Base-by-base conservation (phyloP, 2,113 vertebrate genomes). In the Elephas maximus region DNA sequence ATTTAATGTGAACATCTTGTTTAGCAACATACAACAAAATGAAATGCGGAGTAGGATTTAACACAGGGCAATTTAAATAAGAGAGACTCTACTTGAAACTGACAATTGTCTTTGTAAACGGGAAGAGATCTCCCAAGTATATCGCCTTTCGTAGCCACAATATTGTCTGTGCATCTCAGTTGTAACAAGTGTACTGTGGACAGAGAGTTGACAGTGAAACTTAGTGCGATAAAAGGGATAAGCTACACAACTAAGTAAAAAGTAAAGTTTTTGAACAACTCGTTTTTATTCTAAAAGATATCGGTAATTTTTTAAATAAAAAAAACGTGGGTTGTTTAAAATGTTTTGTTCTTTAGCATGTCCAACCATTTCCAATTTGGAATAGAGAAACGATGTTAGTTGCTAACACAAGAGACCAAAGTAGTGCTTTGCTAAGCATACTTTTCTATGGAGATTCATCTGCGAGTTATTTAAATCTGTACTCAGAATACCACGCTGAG, bases 21-120 rank as follows among this genome's bases (percentile, higher is more conserved):
- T 97, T 91, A 96, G 51, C 91, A 98, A 88, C 69, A 63, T 3
- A 4, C 0, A 63, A 97, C 93, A 97, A 98, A 98, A 98, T 63
- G 81, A 98, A 97, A 96, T 44, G 92, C 86, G 93, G 10, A 6
- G 14, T 96, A 98, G 79, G 88, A 98, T 97, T 98, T 95, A 96
- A 97, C 82, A 93, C 0, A 65, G 10, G 48, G 71, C 86, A 88
- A 45, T 83, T 93, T 79, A 98, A 88, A 98, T 92, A 85, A 96
- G 95, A 82, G 95, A 53, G 0, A 28, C 80, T 97, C 85, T 82
- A 53, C 91, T 89, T 97, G 80, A 6, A 86, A 82, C 82, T 93
- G 91, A 88, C 92, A 92, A 88, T 88, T 91, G n/a, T 67, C 1
- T 88, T 85, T 51, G 69, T 81, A 8, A 74, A 92, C 51, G 80